Evolutionary conservation across 2,888 invertebrate genomes (phyloP), one percentile per base, ranked within the genome.

Genomic region (Meloe dianella): DNA sequence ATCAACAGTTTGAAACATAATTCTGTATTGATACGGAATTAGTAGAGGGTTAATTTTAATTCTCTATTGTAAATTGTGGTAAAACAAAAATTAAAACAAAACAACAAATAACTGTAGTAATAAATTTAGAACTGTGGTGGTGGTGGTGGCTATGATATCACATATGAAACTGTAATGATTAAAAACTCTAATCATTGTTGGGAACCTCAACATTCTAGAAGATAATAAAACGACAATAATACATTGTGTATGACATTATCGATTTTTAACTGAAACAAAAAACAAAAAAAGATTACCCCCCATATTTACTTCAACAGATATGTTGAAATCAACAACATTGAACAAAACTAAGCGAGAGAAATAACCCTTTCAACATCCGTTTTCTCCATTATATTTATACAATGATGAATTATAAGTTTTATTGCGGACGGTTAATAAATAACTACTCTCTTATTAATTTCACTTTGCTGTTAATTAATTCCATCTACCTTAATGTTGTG

Each of bases 311-410:
- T 47, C 47, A 22, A 47, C 47, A 29, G 27, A 58, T 29, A 32
- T 58, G 35, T 20, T 32, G 30, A 30, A 58, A 32, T 35, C 0
- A 20, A n/a, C 30, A 32, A 12, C 27, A 58, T 32, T 30, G n/a
- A n/a, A n/a, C n/a, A n/a, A n/a, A n/a, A n/a, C n/a, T 5, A n/a
- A 27, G 20, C 17, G 57, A 9, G 57, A n/a, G 27, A n/a, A 9
- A 22, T 57, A 57, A 32, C 57, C 10, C n/a, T n/a, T 9, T n/a
- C n/a, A 56, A 30, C 57, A 58, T 58, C 58, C 58, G 58, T 29
- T 58, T 17, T 17, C 47, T 32, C 29, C n/a, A n/a, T n/a, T n/a
- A n/a, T n/a, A 30, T 2, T n/a, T 7, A 5, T 41, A 5, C 17
- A 20, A 22, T 32, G 32, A 32, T 58, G 58, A 58, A 35, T 58